These are phyloP conservation scores for Meriones unguiculatus DNA, from an alignment of 2,113 vertebrate species.

Conservation along the genomic window DNA sequence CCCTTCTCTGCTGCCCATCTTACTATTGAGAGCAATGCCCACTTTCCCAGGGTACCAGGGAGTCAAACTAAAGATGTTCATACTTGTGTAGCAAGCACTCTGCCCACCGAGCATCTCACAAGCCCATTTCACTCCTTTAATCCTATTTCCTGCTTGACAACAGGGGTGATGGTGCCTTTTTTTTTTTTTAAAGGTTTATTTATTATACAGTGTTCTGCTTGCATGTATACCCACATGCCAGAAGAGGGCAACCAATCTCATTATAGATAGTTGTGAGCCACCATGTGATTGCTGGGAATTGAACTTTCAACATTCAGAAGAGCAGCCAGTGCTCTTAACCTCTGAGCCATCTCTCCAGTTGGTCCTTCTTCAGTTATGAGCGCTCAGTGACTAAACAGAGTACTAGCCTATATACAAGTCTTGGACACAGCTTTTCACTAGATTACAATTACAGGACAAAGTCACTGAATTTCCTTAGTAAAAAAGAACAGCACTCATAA, in stretches of 20 bases:
- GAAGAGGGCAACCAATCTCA: too few species aligned
- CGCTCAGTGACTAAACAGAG: conserved; percentile 26
- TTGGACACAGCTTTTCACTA: conserved; percentile 81
- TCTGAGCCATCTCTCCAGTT: too few species aligned
- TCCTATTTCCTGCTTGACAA: neutral
- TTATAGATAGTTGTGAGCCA: too few species aligned
- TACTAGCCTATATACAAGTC: conserved; percentile 76
- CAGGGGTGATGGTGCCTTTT: neutral
- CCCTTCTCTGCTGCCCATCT: neutral
- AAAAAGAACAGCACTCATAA: neutral
- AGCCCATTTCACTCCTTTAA: neutral
- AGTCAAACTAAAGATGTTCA: neutral
- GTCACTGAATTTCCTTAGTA: conserved; percentile 25
- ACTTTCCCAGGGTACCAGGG: neutral
- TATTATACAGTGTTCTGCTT: too few species aligned
- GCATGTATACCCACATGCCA: too few species aligned
- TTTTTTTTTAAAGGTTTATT: too few species aligned
- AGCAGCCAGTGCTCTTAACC: too few species aligned
- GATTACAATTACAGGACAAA: conserved; percentile 62
- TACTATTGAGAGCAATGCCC: neutral
- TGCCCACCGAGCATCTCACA: neutral
- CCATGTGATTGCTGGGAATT: too few species aligned
- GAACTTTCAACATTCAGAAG: too few species aligned
- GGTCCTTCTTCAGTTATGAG: neutral
- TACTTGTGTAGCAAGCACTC: too few species aligned